Evolutionary conservation across 2,113 vertebrate species (phyloP), one percentile per base, ranked within the genome.

Genomic region (Axis porcinus): DNA sequence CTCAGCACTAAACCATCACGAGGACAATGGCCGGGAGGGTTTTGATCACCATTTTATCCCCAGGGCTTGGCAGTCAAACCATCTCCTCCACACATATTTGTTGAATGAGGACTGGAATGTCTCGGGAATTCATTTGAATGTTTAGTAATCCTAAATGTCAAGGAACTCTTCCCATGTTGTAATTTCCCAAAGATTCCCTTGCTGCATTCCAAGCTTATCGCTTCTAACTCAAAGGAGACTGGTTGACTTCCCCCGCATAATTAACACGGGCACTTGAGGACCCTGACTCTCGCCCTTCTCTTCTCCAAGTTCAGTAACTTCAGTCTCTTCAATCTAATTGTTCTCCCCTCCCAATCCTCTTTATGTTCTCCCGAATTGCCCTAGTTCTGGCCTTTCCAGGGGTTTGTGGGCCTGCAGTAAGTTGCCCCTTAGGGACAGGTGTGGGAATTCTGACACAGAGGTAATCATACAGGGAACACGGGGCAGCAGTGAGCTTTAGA

Each of bases 121-220:
- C 43, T 88, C 19, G 14, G 57, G 64, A 92, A 94, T 14, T 74
- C 45, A 55, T 10, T n/a, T 57, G 67, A 36, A 78, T 70, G 79
- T 78, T 76, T 78, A 67, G 74, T 62, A 50, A 62, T 19, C 92
- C 82, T 82, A 62, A 94, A 94, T 62, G 40, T 76, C 47, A 96
- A 85, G 54, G 58, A 74, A 54, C n/a, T 86, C 40, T 79, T 82
- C 47, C 58, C 58, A 40, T n/a, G 57, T 50, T 67, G 21, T 76
- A 36, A 60, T 54, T 89, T 94, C 91, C 60, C 67, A 16, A 84
- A 94, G 50, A 57, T 62, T 57, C 50, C 62, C 30, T 45, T 13
- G 28, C 70, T 78, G 58, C 3, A 47, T 50, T 58, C 50, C 45
- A n/a, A 36, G 40, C n/a, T 89, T 50, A 23, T 14, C 62, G 70